phyloP scores from a whole-genome alignment of 2,888 invertebrate species.

The Parochlus steinenii region DNA sequence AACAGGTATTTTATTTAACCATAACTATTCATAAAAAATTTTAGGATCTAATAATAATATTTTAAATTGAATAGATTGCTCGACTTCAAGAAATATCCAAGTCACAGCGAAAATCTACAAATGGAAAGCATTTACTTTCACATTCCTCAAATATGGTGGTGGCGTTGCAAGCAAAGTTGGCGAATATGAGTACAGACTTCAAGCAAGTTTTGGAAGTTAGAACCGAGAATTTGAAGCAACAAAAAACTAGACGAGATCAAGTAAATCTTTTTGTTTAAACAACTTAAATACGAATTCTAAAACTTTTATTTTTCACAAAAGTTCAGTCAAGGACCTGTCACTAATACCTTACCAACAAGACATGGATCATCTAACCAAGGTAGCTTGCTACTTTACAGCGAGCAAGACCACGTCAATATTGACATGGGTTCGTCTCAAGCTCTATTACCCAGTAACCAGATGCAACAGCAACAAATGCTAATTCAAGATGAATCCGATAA shows the following conservation, averaged over 20 bases:
- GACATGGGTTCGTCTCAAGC: conserved; percentile 48
- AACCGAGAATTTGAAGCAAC: conserved; percentile 93
- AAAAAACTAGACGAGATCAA: conserved; percentile 84
- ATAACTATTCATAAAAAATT: too few species aligned
- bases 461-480: conserved; percentile 43
- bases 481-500: conserved; percentile 75
- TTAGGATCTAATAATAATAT: too few species aligned
- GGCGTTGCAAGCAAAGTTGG: conserved; percentile 82
- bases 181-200: conserved; percentile 93
- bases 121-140: conserved; percentile 65
- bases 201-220: conserved; percentile 94
- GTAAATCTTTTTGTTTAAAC: conserved; percentile 34
- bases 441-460: conserved; percentile 16
- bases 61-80: too few species aligned
- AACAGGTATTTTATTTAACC: too few species aligned
- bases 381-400: conserved; percentile 26
- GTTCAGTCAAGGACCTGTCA: conserved; percentile 42
- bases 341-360: conserved; percentile 39
- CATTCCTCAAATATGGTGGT: conserved; percentile 88
- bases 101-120: conserved; percentile 41
- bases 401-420: conserved; percentile 61
- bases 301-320: conserved; percentile 12
- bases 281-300: conserved; percentile 30
- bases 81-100: conserved; percentile 68
- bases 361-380: conserved; percentile 34